These are phyloP conservation scores for Pocillopora grandis DNA, from an alignment of 92 coral and sea anemone genomes.

Conservation along the genomic window DNA sequence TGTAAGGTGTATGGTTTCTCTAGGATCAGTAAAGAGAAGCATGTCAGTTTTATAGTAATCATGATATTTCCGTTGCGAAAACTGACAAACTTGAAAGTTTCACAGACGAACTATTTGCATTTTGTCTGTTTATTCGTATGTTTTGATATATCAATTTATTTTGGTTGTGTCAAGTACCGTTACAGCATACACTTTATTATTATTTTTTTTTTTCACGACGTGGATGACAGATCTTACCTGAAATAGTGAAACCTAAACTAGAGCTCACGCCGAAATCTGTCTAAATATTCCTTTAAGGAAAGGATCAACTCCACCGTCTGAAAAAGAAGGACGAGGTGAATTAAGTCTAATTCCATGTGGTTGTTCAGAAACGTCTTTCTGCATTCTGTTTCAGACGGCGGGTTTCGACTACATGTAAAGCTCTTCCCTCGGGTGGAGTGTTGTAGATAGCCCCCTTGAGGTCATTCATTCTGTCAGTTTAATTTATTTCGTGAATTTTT, in stretches of 20 bases:
- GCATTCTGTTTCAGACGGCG: conserved; percentile 29
- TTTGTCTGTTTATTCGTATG: not conserved
- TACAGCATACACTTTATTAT: not conserved
- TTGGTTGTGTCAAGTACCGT: not conserved
- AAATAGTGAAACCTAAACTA: conserved; percentile 9
- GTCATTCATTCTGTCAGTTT: not conserved
- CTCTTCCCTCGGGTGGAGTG: not conserved
- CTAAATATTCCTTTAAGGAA: conserved; percentile 73
- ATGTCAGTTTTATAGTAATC: not conserved
- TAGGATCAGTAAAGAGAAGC: conserved; percentile 12
- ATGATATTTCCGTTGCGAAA: no score
- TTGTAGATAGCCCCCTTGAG: not conserved
- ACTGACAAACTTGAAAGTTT: no score
- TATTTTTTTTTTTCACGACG: not conserved
- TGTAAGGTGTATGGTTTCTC: conserved; percentile 79
- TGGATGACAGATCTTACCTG: conserved; percentile 49
- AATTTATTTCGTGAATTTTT: no score
- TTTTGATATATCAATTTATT: not conserved
- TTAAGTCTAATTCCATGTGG: not conserved
- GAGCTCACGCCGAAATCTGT: conserved; percentile 47
- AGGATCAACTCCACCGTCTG: conserved; percentile 74
- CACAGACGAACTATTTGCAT: no score
- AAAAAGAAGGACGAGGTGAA: conserved; percentile 24
- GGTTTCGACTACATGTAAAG: not conserved
- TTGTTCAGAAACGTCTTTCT: not conserved